Evolutionary conservation across 1,140 invertebrate species (phyloP), one percentile per base, ranked within the genome.

Genomic region (Caenorhabditis brenneri): DNA sequence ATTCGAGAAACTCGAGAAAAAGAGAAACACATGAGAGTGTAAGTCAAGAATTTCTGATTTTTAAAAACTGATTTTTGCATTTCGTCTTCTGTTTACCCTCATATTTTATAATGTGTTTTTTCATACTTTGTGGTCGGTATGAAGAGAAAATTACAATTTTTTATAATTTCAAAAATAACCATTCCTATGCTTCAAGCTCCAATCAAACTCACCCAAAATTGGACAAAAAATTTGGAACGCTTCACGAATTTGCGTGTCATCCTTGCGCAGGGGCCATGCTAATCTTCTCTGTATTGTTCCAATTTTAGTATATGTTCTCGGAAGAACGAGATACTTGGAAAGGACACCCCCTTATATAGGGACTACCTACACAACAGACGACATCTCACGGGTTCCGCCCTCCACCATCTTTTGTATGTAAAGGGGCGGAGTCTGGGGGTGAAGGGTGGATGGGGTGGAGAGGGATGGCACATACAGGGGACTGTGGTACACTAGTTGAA

Each of bases 261-360:
- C 94, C 94, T 95, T 95, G 94, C 94, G 94, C 94, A 95, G 94
- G 94, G 94, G 94, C 94, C 94, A 95, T 95, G 94, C 94, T 95
- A 95, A 95, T 95, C 94, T 95, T 95, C 94, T 95, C 94, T 94
- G 94, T 94, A 95, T 95, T 94, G 94, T 95, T 95, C 94, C 94
- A 92, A 92, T 92, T 92, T 92, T 92, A 92, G 82, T 85, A 85
- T 85, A 85, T 85, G 84, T 85, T 65, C 60, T 65, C 60, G 60
- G 60, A 65, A 65, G 60, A 65, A 65, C 60, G 60, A 65, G 9
- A 58, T 22, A 7, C 22, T n/a, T 51, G 7, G 7, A 51, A n/a
- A 46, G 16, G 49, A 2, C 2, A n/a, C 7, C n/a, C 22, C 1
- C 7, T 51, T 51, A 51, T 51, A 51, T 51, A 51, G 49, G 49